phyloP scores from a whole-genome alignment of 2,797 vertebrate genomes.

The Okamejei kenojei region DNA sequence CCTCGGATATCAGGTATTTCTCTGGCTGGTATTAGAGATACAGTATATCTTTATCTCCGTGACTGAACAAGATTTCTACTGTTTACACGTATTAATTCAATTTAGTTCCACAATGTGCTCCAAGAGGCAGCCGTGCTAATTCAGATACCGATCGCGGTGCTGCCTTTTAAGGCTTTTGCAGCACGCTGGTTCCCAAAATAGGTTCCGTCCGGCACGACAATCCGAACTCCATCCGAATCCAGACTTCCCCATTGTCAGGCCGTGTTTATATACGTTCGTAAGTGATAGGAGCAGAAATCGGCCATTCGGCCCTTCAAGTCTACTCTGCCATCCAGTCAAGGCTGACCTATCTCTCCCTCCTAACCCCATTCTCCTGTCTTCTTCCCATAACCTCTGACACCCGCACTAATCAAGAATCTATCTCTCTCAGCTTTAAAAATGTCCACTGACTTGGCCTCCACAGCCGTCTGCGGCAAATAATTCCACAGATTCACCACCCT shows the following conservation, averaged over 20 bases:
- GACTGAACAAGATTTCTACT: not conserved
- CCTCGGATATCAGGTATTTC: not conserved
- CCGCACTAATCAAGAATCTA: too few relatives aligned
- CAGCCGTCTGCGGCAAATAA: too few relatives aligned
- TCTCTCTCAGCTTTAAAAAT: too few relatives aligned
- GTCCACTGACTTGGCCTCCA: too few relatives aligned
- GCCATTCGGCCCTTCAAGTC: too few relatives aligned
- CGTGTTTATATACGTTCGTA: not conserved
- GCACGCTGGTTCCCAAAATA: not conserved
- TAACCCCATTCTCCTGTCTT: too few relatives aligned
- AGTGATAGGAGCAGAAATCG: too few relatives aligned
- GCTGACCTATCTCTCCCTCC: too few relatives aligned
- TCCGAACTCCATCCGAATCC: not conserved
- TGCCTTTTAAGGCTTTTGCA: not conserved
- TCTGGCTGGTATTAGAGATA: constrained; percentile 12
- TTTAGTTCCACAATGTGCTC: constrained; percentile 15
- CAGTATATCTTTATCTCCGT: constrained; percentile 23
- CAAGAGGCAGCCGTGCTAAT: not conserved
- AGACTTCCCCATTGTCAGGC: not conserved
- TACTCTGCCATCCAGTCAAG: too few relatives aligned
- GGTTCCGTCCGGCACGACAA: not conserved
- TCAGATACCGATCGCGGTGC: not conserved
- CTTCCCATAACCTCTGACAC: too few relatives aligned
- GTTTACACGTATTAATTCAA: constrained; percentile 23
- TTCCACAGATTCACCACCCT: too few relatives aligned